phyloP scores from a whole-genome alignment of 2,113 vertebrate genomes.

The Tupaia tana region DNA sequence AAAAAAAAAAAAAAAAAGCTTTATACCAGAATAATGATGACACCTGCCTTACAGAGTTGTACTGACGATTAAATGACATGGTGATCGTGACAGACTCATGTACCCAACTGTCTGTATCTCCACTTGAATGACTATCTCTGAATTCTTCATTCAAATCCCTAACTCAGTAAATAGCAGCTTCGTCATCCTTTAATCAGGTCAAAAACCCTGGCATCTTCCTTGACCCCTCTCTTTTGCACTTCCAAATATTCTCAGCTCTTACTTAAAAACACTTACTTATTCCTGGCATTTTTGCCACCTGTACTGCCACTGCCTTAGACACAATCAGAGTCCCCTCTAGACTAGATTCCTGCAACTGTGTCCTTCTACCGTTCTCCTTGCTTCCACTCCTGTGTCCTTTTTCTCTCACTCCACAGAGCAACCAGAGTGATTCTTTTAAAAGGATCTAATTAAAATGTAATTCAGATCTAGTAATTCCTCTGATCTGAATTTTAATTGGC shows the following conservation, averaged over 20 bases:
- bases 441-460: background rate
- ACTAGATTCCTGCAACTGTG: background rate
- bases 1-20: background rate
- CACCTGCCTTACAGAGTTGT: background rate
- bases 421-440: background rate
- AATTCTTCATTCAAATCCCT: background rate
- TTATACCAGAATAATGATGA: background rate
- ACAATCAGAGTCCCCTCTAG: background rate
- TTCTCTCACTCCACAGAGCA: background rate
- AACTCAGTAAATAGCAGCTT: background rate
- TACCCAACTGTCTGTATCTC: background rate
- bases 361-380: background rate
- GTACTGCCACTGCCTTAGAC: background rate
- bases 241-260: background rate
- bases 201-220: background rate
- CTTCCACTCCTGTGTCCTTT: background rate
- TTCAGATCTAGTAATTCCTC: background rate
- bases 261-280: background rate
- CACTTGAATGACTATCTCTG: background rate
- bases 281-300: background rate
- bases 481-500: background rate
- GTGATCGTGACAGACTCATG: background rate
- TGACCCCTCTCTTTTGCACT: background rate
- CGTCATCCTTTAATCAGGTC: background rate
- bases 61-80: background rate